phyloP scores from a whole-genome alignment of 2,797 vertebrate species.

The Pitangus sulphuratus region DNA sequence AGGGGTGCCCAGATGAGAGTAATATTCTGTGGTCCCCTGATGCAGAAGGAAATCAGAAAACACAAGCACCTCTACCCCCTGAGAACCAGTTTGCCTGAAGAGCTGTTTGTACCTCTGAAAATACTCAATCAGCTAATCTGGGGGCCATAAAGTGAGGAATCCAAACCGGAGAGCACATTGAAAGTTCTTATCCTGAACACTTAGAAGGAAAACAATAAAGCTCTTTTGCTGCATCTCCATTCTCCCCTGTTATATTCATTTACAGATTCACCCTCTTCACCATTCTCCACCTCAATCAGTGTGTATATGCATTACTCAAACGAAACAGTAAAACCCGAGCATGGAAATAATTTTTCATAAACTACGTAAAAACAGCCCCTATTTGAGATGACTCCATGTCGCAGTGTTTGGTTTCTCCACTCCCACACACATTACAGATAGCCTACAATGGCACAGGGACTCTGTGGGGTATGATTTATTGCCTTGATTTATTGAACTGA shows the following conservation, averaged over 20 bases:
- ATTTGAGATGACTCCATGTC: neutral
- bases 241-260: neutral
- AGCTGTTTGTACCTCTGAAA: neutral
- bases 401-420: neutral
- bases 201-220: neutral
- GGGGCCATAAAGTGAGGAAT: neutral
- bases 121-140: neutral
- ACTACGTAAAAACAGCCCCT: neutral
- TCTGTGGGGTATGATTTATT: conserved; percentile 62
- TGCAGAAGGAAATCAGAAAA: neutral
- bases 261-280: neutral
- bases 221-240: neutral
- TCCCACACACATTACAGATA: neutral
- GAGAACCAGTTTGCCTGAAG: neutral
- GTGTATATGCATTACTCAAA: neutral
- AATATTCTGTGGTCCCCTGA: neutral
- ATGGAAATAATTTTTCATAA: neutral
- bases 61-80: neutral
- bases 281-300: neutral
- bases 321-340: neutral
- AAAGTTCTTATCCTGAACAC: neutral
- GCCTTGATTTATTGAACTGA: conserved; percentile 72
- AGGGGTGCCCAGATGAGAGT: neutral
- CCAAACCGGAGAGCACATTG: neutral
- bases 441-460: conserved; percentile 26